Percentiles rank a stretch among this genome's conserved stretches.
phyloP scores from a whole-genome alignment of 2,888 invertebrate genomes.

The Chrysolina haemoptera region DNA sequence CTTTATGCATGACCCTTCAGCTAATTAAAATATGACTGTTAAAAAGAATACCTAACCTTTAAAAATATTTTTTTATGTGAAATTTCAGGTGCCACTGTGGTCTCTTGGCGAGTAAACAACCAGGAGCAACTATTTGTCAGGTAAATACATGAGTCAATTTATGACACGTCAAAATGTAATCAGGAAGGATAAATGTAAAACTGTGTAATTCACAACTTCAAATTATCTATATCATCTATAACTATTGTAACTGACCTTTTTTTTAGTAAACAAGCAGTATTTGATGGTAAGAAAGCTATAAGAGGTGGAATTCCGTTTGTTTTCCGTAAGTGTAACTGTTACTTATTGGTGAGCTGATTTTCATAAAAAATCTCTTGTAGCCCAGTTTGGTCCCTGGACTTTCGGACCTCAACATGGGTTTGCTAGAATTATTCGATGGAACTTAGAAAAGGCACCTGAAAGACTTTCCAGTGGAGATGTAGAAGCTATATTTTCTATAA shows the following conservation, averaged over 20 bases:
- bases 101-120: conserved; percentile 96
- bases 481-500: conserved; percentile 91
- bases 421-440: conserved; percentile 94
- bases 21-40: conserved; percentile 31
- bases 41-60: conserved; percentile 63
- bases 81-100: conserved; percentile 91
- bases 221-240: too few relatives aligned
- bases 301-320: conserved; percentile 97
- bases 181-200: too few relatives aligned
- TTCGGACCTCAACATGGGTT: conserved; percentile 98
- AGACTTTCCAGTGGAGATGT: conserved; percentile 92
- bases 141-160: conserved; percentile 72
- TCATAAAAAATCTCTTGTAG: conserved; percentile 70
- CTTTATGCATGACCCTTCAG: conserved; percentile 20
- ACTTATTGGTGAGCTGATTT: conserved; percentile 16
- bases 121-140: conserved; percentile 97
- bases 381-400: conserved; percentile 96
- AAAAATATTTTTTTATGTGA: conserved; percentile 49
- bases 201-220: too few relatives aligned
- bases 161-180: background rate
- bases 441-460: conserved; percentile 90
- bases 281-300: conserved; percentile 96
- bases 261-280: conserved; percentile 93
- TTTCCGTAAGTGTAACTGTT: conserved; percentile 86
- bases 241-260: background rate